Conservation (phyloP, 1,140 invertebrate genomes). For the Rhynchophorus ferrugineus region DNA sequence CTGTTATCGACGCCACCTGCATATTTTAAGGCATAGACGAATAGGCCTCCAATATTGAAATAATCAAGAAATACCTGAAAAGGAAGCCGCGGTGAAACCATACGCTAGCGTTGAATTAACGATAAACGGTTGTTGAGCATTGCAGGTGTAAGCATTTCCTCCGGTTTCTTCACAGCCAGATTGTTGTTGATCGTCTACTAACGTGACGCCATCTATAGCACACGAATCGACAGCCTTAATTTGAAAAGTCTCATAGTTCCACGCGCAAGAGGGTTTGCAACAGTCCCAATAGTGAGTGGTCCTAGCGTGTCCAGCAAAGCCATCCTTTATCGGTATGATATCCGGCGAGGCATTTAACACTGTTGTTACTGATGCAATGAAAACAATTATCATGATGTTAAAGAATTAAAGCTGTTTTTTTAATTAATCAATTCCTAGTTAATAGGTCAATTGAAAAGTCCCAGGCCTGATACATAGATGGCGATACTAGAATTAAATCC, state of each 20-base stretch:
- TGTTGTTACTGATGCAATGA: no score
- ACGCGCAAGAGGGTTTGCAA: no score
- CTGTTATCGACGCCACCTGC: conserved; percentile 5
- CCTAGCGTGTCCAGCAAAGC: conserved; percentile 11
- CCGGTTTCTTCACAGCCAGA: conserved; percentile 3
- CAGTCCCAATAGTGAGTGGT: conserved; percentile 24
- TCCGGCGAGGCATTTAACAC: conserved; percentile 12
- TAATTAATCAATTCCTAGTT: no score
- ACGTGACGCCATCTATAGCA: conserved; percentile 11
- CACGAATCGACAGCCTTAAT: conserved; percentile 10
- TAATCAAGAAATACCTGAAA: no score
- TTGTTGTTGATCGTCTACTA: conserved; percentile 2
- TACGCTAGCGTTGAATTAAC: conserved; percentile 6
- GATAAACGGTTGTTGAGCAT: conserved; percentile 1
- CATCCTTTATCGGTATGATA: conserved; percentile 13
- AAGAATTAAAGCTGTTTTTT: no score
- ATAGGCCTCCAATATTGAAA: no score
- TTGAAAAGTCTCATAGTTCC: conserved; percentile 13
- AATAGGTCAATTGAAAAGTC: no score
- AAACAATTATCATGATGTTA: no score
- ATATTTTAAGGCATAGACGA: no score
- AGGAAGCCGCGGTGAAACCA: conserved; percentile 13
- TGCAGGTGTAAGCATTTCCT: conserved; percentile 8
- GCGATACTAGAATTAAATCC: no score
- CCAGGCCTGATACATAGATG: no score